A percentile compares a stretch with the other conserved stretches of the same genome.
Evolutionary conservation across 2,113 vertebrate genomes (phyloP).

Genomic region (Rhynchomys soricoides): DNA sequence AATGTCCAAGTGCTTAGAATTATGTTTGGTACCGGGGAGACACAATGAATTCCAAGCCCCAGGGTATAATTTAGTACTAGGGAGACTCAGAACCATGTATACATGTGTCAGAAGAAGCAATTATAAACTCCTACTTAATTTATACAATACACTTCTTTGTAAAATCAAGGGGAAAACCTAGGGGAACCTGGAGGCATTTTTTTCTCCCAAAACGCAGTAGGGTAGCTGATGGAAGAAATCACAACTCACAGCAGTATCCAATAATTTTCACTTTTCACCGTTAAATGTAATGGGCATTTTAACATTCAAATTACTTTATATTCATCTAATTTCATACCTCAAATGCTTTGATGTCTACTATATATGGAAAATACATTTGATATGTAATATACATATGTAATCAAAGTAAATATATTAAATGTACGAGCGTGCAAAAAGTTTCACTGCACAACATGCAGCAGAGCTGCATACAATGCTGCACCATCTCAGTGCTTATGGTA

Average conservation of each 20-base stretch:
- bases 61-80: background rate
- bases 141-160: background rate
- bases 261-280: slow-evolving; percentile 55
- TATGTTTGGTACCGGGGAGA: slow-evolving; percentile 47
- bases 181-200: background rate
- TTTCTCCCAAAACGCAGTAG: slow-evolving; percentile 27
- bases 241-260: slow-evolving; percentile 65
- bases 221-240: slow-evolving; percentile 48
- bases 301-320: slow-evolving; percentile 70
- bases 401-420: slow-evolving; percentile 64
- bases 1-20: slow-evolving; percentile 44
- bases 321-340: slow-evolving; percentile 72
- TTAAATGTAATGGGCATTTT: slow-evolving; percentile 57
- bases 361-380: slow-evolving; percentile 61
- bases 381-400: slow-evolving; percentile 58
- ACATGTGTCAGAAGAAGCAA: background rate
- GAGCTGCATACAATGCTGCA: background rate
- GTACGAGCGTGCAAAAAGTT: slow-evolving; percentile 50
- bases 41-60: background rate
- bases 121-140: slow-evolving; percentile 30
- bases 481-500: background rate
- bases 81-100: background rate
- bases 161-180: slow-evolving; percentile 38
- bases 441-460: slow-evolving; percentile 26
- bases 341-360: slow-evolving; percentile 48